These are phyloP conservation scores for Caenorhabditis auriculariae DNA, from an alignment of 2,888 invertebrate genomes.

Conservation along the genomic window DNA sequence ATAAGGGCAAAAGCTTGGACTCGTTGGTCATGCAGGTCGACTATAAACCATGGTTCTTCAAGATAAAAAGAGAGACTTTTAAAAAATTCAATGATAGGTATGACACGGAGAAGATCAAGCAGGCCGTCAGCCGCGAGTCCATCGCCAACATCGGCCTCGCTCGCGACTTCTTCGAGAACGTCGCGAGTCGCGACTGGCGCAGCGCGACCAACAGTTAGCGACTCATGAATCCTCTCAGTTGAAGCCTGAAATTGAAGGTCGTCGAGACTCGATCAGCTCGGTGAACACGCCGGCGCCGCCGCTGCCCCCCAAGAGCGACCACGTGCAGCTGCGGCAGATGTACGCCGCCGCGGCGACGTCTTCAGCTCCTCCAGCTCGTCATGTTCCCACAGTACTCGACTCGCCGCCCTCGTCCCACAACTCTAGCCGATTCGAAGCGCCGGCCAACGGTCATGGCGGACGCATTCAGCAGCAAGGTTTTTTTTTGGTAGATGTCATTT, in stretches of 20 bases:
- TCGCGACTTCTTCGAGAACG: constrained; percentile 24
- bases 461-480: constrained; percentile 2
- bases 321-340: constrained; percentile 26
- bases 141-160: constrained; percentile 34
- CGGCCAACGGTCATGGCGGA: background rate
- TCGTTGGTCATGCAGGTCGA: constrained; percentile 33
- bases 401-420: constrained; percentile 3
- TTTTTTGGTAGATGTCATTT: too few species aligned
- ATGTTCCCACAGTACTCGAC: constrained; percentile 6
- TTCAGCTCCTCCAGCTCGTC: too few species aligned
- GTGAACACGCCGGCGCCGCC: constrained; percentile 21
- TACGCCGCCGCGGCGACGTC: constrained; percentile 6
- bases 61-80: background rate
- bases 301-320: constrained; percentile 37
- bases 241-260: constrained; percentile 3
- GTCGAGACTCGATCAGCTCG: constrained; percentile 21
- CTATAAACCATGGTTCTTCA: constrained; percentile 24
- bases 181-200: constrained; percentile 15
- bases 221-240: background rate
- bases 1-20: constrained; percentile 41
- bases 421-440: constrained; percentile 1
- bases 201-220: constrained; percentile 9
- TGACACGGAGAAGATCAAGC: constrained; percentile 27
- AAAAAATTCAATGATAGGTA: constrained; percentile 11
- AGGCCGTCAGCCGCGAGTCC: constrained; percentile 30